phyloP scores from a whole-genome alignment of 2,113 vertebrate species.

The Mustela nigripes region DNA sequence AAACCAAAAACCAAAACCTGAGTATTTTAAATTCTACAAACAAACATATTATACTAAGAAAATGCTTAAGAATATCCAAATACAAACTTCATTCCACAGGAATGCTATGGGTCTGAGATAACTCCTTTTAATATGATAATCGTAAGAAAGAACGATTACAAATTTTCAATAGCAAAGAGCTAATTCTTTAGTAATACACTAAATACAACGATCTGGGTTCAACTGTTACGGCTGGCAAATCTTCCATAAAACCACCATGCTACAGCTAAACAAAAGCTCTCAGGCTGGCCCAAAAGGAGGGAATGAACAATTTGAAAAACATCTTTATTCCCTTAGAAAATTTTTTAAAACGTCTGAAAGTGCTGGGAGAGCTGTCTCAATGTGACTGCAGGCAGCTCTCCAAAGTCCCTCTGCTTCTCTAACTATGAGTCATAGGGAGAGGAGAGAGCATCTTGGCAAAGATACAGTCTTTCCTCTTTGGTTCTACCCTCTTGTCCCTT shows the following conservation, averaged over 20 bases:
- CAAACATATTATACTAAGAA: not conserved
- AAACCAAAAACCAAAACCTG: not conserved
- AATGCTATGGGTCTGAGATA: not conserved
- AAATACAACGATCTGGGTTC: conserved; percentile 43
- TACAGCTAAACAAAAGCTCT: conserved; percentile 50
- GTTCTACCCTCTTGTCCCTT: conserved; percentile 13
- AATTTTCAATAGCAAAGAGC: not conserved
- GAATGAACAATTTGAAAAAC: conserved; percentile 74
- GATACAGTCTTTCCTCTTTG: conserved; percentile 66
- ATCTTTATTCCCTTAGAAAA: conserved; percentile 65
- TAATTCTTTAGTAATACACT: conserved; percentile 48
- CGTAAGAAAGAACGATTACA: not conserved
- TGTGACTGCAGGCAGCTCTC: conserved; percentile 63
- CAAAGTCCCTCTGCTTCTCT: conserved; percentile 76
- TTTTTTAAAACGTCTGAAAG: conserved; percentile 18
- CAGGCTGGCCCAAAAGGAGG: conserved; percentile 31
- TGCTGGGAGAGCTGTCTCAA: conserved; percentile 67
- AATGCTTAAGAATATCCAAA: conserved; percentile 46
- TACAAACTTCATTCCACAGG: not conserved
- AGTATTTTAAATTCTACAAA: not conserved
- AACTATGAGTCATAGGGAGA: conserved; percentile 65
- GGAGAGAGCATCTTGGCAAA: conserved; percentile 68
- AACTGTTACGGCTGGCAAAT: conserved; percentile 51
- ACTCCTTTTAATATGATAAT: conserved; percentile 37
- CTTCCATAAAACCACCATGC: not conserved